phyloP scores from a whole-genome alignment of 2,113 vertebrate genomes.

The Dicrurus megarhynchus region DNA sequence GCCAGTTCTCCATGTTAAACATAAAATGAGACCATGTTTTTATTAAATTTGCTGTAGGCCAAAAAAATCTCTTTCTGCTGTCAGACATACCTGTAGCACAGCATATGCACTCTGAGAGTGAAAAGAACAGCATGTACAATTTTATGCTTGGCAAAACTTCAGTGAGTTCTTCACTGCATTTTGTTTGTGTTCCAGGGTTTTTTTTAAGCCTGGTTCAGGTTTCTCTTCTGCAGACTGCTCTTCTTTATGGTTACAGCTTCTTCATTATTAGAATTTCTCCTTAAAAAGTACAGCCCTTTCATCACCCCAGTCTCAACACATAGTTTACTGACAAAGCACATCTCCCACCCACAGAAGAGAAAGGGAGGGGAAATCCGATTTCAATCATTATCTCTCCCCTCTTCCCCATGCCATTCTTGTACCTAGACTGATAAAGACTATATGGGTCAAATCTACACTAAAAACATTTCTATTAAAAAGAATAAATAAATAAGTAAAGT shows the following conservation, averaged over 20 bases:
- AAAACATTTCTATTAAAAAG: background rate
- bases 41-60: background rate
- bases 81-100: background rate
- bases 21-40: background rate
- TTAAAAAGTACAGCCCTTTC: background rate
- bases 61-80: background rate
- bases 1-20: background rate
- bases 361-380: background rate
- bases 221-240: background rate
- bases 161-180: background rate
- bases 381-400: background rate
- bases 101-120: background rate
- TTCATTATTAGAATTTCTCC: background rate
- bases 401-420: background rate
- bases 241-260: background rate
- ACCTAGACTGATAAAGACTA: background rate
- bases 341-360: background rate
- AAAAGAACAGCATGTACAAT: background rate
- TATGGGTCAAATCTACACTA: background rate
- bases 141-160: background rate
- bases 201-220: background rate
- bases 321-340: background rate
- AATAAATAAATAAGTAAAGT: background rate
- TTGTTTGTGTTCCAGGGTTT: background rate
- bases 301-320: background rate